phyloP scores from a whole-genome alignment of 2,113 vertebrate genomes.

The Istiophorus platypterus region DNA sequence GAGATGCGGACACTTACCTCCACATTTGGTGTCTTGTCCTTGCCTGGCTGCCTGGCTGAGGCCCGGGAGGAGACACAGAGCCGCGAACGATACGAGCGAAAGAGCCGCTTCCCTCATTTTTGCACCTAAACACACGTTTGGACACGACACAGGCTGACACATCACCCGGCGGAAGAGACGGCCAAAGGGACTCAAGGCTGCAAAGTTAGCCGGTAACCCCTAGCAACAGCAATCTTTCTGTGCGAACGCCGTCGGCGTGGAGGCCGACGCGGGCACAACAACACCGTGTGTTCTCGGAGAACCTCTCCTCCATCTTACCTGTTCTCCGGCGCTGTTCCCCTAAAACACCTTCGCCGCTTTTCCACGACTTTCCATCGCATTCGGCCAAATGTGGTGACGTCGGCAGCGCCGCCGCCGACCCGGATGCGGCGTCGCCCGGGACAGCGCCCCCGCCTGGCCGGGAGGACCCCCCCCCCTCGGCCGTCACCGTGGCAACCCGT shows the following conservation, averaged over 20 bases:
- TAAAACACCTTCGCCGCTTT: constrained; percentile 28
- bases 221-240: background rate
- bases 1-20: constrained; percentile 68
- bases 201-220: background rate
- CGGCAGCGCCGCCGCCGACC: constrained; percentile 48
- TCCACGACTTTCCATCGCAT: constrained; percentile 65
- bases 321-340: background rate
- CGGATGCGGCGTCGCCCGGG: background rate
- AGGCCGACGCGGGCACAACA: background rate
- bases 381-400: constrained; percentile 83
- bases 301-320: constrained; percentile 61
- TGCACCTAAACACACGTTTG: constrained; percentile 49
- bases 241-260: too few species aligned
- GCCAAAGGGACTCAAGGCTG: background rate
- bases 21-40: constrained; percentile 85
- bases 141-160: constrained; percentile 8
- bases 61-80: constrained; percentile 66
- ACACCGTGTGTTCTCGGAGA: background rate
- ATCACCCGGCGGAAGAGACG: constrained; percentile 1
- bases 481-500: constrained; percentile 8
- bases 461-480: constrained; percentile 31
- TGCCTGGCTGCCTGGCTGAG: constrained; percentile 74
- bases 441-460: constrained; percentile 54
- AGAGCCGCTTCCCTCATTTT: constrained; percentile 73
- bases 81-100: constrained; percentile 58